Evolutionary conservation across 1,140 invertebrate genomes (phyloP).

Genomic region (Rhizoglyphus robini): DNA sequence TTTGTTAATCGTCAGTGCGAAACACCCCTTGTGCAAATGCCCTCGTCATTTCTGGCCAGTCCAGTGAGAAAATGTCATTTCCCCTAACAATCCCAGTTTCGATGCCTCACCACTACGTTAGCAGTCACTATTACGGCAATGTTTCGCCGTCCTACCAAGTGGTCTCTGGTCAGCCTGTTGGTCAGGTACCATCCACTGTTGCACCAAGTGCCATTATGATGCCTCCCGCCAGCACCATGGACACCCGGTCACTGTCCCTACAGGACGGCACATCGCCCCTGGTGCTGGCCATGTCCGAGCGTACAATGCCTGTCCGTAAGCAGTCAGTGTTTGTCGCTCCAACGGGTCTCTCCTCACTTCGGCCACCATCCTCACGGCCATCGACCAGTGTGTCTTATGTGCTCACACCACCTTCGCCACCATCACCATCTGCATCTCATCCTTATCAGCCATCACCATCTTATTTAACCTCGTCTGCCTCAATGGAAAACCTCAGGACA

Average conservation of each 20-base stretch:
- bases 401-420: not conserved
- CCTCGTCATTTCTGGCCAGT: not conserved
- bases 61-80: not conserved
- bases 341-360: conserved; percentile 7
- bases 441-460: not conserved
- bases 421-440: not conserved
- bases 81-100: not conserved
- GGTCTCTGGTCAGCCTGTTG: not conserved
- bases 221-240: not conserved
- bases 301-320: conserved; percentile 21
- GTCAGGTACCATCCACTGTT: not conserved
- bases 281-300: not conserved
- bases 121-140: not conserved
- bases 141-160: not conserved
- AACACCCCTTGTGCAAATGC: too few relatives aligned
- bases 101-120: not conserved
- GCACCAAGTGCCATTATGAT: not conserved
- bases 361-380: not conserved
- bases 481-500: not conserved
- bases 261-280: not conserved
- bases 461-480: too few relatives aligned
- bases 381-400: not conserved
- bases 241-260: not conserved
- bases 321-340: conserved; percentile 23
- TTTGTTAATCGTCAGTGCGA: too few relatives aligned